Base-by-base conservation (phyloP, 2,888 invertebrate species). In the Xestia ashworthii region DNA sequence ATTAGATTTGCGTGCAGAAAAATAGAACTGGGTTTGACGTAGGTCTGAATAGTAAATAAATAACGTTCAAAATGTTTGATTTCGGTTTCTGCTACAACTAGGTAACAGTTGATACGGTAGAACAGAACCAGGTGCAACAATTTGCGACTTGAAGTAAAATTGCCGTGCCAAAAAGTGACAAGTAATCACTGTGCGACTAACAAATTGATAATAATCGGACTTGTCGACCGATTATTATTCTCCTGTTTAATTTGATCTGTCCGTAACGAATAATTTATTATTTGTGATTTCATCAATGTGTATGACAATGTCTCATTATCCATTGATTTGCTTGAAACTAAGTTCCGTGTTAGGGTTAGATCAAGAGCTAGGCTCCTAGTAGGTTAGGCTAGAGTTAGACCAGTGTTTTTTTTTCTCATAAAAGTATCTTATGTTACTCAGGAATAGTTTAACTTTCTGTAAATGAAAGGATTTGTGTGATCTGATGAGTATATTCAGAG, bases 131-230 rank as follows among this genome's bases (percentile, higher is more conserved):
- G 78, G 65, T 71, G 58, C 44, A 50, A 9, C 11, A 25, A 78
- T 71, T 72, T 72, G 50, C 50, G 48, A 76, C 44, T 76, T 44
- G n/a, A 41, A 32, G 32, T 70, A 76, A 70, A 71, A 64, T 78
- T 16, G 22, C 16, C 25, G 14, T 14, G 25, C 16, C 77, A 25
- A 46, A 76, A 55, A 71, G 22, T 48, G 14, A 71, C 41, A 55
- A 65, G 64, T 55, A 48, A 32, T 77, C 71, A 71, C 16, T 41
- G 71, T 14, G 53, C 25, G 25, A 16, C 44, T 38, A 46, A 64
- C 22, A 64, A 76, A 53, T 22, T 48, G 62, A 65, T 77, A 22
- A 32, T 64, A 48, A 71, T 64, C 77, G 14, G 16, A 71, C 53
- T 53, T 55, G n/a, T 2, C 25, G 25, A 41, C 19, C 71, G 64